Conservation (phyloP, 2,113 vertebrate species). For the Columba livia region DNA sequence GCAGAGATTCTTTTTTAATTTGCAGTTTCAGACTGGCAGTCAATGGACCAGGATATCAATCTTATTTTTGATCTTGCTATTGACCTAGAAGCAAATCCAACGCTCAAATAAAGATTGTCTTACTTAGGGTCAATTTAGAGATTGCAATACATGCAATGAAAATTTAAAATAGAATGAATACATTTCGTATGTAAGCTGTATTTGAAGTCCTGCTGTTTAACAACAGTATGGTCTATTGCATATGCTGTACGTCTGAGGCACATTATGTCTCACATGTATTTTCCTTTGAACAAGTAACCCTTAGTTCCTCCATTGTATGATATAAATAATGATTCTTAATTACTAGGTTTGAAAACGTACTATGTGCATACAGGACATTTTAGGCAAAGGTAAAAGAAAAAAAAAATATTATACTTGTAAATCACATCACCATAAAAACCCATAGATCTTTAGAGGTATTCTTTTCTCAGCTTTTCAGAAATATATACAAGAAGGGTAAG, state of each 20-base stretch:
- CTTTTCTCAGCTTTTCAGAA: neutral
- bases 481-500: neutral
- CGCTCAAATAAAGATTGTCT: neutral
- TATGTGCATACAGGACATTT: neutral
- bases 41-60: neutral
- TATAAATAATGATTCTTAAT: neutral
- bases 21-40: neutral
- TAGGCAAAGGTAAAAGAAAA: neutral
- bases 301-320: neutral
- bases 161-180: neutral
- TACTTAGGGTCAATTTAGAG: neutral
- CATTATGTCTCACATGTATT: neutral
- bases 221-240: neutral
- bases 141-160: neutral
- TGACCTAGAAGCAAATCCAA: neutral
- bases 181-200: neutral
- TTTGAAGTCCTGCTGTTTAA: neutral
- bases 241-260: fast-evolving
- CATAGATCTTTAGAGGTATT: neutral
- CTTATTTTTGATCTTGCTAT: neutral
- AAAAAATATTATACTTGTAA: neutral
- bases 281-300: neutral
- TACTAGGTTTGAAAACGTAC: neutral
- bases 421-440: fast-evolving
- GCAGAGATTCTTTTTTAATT: neutral